Evolutionary conservation across 1,140 invertebrate genomes (phyloP).

Genomic region (Araneus ventricosus): DNA sequence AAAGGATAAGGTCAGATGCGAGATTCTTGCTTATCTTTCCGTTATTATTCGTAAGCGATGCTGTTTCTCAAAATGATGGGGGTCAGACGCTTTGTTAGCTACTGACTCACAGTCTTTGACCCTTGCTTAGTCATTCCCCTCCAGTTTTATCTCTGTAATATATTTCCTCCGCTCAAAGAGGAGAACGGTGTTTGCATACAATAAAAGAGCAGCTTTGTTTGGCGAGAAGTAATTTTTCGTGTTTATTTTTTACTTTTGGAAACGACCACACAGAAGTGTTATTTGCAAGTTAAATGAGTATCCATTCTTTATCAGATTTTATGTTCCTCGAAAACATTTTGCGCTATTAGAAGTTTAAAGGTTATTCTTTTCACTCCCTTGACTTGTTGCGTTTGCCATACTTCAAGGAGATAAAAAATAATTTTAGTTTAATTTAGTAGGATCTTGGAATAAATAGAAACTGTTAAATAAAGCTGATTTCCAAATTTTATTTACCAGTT

Average conservation of each 20-base stretch:
- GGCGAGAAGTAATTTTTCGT: background rate
- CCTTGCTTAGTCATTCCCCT: too few species aligned
- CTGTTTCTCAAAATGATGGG: background rate
- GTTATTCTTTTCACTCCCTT: background rate
- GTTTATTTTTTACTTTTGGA: too few species aligned
- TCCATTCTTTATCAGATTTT: background rate
- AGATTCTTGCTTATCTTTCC: background rate
- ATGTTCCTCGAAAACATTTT: background rate
- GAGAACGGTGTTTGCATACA: background rate
- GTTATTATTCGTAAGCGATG: background rate
- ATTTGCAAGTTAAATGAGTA: slow-evolving; percentile 14
- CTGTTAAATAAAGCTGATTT: too few species aligned
- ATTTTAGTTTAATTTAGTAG: too few species aligned
- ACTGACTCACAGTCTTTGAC: background rate
- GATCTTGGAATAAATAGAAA: too few species aligned
- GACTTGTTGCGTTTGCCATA: background rate
- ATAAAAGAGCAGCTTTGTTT: background rate
- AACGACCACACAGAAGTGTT: background rate
- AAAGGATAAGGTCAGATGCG: background rate
- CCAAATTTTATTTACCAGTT: too few species aligned
- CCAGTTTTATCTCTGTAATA: background rate
- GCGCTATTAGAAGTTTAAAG: background rate
- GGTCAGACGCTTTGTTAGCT: background rate
- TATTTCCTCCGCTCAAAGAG: background rate
- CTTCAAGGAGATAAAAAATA: too few species aligned